phyloP scores from a whole-genome alignment of 1,140 invertebrate species.

The Cotesia glomerata region DNA sequence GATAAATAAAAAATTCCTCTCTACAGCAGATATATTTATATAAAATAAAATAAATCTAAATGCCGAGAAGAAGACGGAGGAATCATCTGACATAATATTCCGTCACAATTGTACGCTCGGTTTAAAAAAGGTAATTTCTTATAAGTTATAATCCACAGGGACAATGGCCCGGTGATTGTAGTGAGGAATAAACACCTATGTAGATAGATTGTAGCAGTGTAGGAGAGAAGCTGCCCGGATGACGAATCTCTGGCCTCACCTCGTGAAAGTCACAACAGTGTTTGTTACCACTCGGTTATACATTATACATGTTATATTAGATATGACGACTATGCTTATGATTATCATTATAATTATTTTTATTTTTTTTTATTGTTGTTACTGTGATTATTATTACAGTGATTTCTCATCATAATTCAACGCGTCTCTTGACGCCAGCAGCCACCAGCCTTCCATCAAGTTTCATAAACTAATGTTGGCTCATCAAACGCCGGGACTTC shows the following conservation, averaged over 20 bases:
- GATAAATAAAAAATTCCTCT: neutral
- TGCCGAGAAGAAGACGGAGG: constrained; percentile 1
- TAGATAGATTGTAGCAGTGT: too few relatives aligned
- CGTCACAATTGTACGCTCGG: constrained; percentile 36
- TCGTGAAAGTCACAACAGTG: constrained; percentile 60
- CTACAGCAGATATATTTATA: neutral
- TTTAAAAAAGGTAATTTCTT: constrained; percentile 44
- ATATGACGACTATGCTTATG: constrained; percentile 18
- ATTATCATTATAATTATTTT: constrained; percentile 27
- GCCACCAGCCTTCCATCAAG: constrained; percentile 30
- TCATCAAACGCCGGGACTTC: constrained; percentile 41
- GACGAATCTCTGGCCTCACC: constrained; percentile 58
- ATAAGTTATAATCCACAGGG: constrained; percentile 1
- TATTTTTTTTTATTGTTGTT: constrained; percentile 31
- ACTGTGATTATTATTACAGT: constrained; percentile 12
- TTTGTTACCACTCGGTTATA: constrained; percentile 43
- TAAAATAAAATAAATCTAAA: neutral
- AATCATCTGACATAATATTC: constrained; percentile 16
- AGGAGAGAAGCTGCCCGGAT: constrained; percentile 39
- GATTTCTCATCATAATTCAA: neutral
- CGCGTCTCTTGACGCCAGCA: neutral
- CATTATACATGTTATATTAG: constrained; percentile 3
- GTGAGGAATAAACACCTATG: neutral
- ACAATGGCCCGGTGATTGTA: constrained; percentile 44
- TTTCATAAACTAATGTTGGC: constrained; percentile 51